Conservation (phyloP, 2,888 invertebrate genomes). For the Yponomeuta malinellus region DNA sequence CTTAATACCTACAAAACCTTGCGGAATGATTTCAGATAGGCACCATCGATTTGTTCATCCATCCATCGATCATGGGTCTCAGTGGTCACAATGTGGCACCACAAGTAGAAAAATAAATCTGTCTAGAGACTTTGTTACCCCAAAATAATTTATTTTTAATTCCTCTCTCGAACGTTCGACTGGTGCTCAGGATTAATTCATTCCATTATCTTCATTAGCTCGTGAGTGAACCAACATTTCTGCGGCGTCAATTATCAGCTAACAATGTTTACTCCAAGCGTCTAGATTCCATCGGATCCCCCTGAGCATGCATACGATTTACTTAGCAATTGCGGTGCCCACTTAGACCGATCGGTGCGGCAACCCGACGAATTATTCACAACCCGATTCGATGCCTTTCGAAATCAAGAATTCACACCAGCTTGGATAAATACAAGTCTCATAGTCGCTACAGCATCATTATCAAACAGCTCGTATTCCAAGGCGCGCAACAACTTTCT, state of each 20-base stretch:
- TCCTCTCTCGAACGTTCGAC: background rate
- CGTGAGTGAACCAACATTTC: background rate
- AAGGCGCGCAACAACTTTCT: no score
- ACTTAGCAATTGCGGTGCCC: conserved; percentile 65
- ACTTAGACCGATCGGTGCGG: conserved; percentile 72
- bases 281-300: conserved; percentile 7
- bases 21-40: no score
- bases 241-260: conserved; percentile 4
- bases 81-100: no score
- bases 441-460: background rate
- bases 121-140: no score
- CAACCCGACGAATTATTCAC: conserved; percentile 64
- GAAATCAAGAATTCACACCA: background rate
- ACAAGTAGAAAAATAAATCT: no score
- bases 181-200: background rate
- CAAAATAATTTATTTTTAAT: background rate
- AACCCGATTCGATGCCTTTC: conserved; percentile 44
- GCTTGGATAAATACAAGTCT: background rate
- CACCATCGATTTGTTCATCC: no score
- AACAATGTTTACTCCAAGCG: conserved; percentile 18
- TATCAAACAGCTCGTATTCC: background rate
- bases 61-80: no score
- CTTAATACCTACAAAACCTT: no score
- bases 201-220: background rate
- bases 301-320: conserved; percentile 18